Percentiles rank a stretch among this genome's conserved stretches.
These are phyloP conservation scores for Grammomys dolichurus DNA, from an alignment of 2,113 vertebrate species.

Conservation along the genomic window DNA sequence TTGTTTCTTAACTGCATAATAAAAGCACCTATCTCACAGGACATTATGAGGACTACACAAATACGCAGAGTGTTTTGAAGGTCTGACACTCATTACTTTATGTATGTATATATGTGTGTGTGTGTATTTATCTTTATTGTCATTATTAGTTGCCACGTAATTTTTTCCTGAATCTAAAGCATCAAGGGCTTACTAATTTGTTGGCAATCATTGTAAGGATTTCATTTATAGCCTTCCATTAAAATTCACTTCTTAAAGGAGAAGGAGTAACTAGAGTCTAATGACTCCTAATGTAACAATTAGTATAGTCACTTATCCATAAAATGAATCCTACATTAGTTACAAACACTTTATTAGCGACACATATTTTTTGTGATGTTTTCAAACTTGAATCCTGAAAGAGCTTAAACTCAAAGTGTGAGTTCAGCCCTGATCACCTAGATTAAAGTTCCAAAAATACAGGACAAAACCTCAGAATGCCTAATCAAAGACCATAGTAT, in stretches of 20 bases:
- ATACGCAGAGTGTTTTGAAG: neutral
- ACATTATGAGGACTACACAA: neutral
- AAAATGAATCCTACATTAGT: neutral
- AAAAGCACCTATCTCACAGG: neutral
- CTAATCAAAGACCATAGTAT: neutral
- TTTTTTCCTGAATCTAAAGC: neutral
- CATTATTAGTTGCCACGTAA: neutral
- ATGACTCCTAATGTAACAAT: neutral
- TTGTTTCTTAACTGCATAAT: neutral
- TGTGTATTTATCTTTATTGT: neutral
- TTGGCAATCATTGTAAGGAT: neutral
- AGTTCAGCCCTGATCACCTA: neutral
- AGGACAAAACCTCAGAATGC: neutral
- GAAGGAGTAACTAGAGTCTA: neutral
- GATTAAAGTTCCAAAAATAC: neutral
- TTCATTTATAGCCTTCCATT: neutral
- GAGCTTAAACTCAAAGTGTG: neutral
- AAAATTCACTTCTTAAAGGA: constrained; percentile 13
- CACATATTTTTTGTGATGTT: neutral
- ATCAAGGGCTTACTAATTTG: neutral
- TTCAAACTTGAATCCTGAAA: constrained; percentile 32
- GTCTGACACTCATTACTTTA: neutral
- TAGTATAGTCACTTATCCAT: neutral
- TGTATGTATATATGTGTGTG: neutral
- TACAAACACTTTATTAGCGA: constrained; percentile 22